A percentile compares a stretch with the other conserved stretches of the same genome.
Conservation (phyloP, 2,888 invertebrate species). For the Eretmocerus hayati region DNA sequence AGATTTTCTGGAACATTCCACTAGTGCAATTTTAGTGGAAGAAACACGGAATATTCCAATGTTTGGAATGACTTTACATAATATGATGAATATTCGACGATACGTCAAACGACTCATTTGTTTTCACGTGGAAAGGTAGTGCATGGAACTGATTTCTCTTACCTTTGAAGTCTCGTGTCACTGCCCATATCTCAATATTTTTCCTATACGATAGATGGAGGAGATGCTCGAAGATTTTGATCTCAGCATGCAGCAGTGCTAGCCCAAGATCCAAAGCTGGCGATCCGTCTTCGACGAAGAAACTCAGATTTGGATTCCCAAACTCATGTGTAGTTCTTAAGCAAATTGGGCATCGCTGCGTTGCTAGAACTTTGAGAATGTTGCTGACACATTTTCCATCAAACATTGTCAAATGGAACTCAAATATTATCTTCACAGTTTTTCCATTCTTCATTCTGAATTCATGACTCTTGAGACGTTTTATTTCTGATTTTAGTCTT, state of each 20-base stretch:
- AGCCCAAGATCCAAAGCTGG: not conserved
- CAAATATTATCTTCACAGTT: not conserved
- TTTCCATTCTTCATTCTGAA: not conserved
- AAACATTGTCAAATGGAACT: not conserved
- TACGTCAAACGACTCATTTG: too few relatives aligned
- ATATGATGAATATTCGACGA: too few relatives aligned
- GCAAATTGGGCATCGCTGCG: not conserved
- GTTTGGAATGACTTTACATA: too few relatives aligned
- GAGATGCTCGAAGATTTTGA: constrained; percentile 5
- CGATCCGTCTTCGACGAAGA: not conserved
- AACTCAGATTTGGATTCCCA: not conserved
- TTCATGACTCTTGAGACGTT: not conserved
- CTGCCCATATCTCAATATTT: not conserved
- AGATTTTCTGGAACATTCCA: too few relatives aligned
- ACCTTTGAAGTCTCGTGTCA: not conserved
- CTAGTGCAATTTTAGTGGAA: too few relatives aligned
- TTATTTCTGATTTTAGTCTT: not conserved
- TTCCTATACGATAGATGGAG: constrained; percentile 3
- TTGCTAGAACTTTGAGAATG: not conserved
- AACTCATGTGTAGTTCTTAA: not conserved
- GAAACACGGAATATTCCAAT: too few relatives aligned
- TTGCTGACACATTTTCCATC: constrained; percentile 5
- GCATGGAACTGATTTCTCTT: too few relatives aligned
- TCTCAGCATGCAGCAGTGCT: constrained; percentile 1
- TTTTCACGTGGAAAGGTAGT: too few relatives aligned